Base-by-base conservation (phyloP, 1,140 invertebrate species). In the Bombus breviceps region DNA sequence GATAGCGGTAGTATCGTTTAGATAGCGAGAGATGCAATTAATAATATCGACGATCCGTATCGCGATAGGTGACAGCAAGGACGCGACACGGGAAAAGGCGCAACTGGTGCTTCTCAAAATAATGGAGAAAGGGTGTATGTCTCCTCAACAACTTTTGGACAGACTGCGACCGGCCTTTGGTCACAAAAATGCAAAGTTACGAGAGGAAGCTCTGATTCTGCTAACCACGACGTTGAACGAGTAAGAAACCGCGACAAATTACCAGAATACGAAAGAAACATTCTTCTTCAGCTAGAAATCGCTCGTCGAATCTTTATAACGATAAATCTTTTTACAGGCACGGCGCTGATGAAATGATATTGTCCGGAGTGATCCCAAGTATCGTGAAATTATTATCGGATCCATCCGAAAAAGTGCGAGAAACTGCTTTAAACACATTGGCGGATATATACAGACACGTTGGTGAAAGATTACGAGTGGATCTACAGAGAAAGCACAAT, bases 381-480 rank as follows among this genome's bases (percentile, higher is more conserved):
- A 97, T 99, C 62, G 97, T 98, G 8, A 97, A 97, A 92, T 94
- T 99, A 79, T 94, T 99, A n/a, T 97, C 97, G 2, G 98, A 99
- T 96, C 98, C 98, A n/a, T 98, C 97, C 86, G 96, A 97, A 32
- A 97, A 97, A 86, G 98, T 99, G 57, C 95, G 98, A 53, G 98
- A 99, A 92, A 97, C 97, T 28, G 98, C 98, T 8, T 96, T 98
- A 90, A 97, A 97, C 90, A 97, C 98, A 10, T 93, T 99, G 66
- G 97, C 98, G 34, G 98, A 99, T 93, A 97, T 99, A 43, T 99
- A 99, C 94, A 97, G 98, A 92, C 98, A 99, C 94, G 98, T 99
- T 75, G 98, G 98, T 88, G 98, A 99, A 93, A 97, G 97, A 94
- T 95, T 99, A 72, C 94, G 98, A 88, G 94, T 96, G 71, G 98